Conservation (phyloP, 2,113 vertebrate genomes). For the Lepus timidus region DNA sequence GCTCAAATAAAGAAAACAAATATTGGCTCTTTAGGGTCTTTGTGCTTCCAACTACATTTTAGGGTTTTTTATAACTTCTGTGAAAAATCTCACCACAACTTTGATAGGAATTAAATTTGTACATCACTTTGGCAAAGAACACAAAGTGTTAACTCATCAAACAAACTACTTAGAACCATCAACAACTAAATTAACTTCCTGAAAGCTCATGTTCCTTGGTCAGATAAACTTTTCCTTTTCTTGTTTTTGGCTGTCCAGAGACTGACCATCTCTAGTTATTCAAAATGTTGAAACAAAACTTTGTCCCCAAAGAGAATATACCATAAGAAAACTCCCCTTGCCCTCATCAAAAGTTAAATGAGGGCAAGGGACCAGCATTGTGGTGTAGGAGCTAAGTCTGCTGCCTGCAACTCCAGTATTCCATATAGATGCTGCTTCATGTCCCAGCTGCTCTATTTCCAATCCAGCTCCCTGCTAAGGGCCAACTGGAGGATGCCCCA, state of each 20-base stretch:
- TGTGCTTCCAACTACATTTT: background rate
- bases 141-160: conserved; percentile 30
- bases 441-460: no score
- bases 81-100: background rate
- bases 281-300: conserved; percentile 36
- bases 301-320: background rate
- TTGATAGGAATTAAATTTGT: background rate
- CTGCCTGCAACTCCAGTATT: no score
- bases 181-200: background rate
- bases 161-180: conserved; percentile 11
- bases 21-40: background rate
- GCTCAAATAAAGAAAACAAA: no score
- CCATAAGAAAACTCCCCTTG: background rate
- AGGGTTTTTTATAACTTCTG: background rate
- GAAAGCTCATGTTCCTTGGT: background rate
- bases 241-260: background rate
- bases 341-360: background rate
- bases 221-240: background rate
- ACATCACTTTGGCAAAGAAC: conserved; percentile 10
- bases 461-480: no score
- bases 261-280: background rate
- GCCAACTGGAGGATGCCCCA: no score
- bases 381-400: no score
- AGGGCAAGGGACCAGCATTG: no score
- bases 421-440: no score